Conservation (phyloP, 2,113 vertebrate genomes). For the Calyptomena viridis region DNA sequence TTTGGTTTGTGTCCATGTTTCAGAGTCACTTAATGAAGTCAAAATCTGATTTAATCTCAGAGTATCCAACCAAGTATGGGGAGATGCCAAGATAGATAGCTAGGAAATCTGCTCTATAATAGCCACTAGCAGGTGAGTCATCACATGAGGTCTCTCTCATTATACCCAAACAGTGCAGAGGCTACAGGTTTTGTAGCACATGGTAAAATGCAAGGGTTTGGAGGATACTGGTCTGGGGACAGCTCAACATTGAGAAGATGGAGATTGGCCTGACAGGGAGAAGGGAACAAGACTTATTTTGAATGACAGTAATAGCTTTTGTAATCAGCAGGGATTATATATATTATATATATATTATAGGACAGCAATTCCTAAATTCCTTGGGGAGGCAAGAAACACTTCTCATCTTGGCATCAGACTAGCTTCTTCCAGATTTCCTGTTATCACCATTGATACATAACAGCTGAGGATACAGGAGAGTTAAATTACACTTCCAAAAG, state of each 20-base stretch:
- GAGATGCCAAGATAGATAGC: neutral
- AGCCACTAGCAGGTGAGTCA: neutral
- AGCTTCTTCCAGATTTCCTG: neutral
- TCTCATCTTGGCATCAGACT: neutral
- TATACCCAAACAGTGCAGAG: neutral
- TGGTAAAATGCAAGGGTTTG: neutral
- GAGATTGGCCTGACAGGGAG: neutral
- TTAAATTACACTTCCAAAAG: neutral
- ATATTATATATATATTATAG: too few species aligned
- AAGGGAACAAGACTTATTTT: neutral
- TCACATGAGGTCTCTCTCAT: neutral
- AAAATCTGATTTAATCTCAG: constrained; percentile 1
- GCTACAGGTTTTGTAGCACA: neutral
- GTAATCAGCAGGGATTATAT: neutral
- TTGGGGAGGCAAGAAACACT: neutral
- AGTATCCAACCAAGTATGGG: neutral
- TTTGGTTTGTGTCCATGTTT: constrained; percentile 17
- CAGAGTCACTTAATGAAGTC: neutral
- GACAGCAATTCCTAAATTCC: neutral
- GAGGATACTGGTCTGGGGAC: neutral
- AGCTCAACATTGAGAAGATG: neutral
- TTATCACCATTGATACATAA: neutral
- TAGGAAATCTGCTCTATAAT: neutral
- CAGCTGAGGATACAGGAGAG: neutral
- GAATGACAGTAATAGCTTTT: neutral